Conservation (phyloP, 2,888 invertebrate species). For the Orthosia gracilis region DNA sequence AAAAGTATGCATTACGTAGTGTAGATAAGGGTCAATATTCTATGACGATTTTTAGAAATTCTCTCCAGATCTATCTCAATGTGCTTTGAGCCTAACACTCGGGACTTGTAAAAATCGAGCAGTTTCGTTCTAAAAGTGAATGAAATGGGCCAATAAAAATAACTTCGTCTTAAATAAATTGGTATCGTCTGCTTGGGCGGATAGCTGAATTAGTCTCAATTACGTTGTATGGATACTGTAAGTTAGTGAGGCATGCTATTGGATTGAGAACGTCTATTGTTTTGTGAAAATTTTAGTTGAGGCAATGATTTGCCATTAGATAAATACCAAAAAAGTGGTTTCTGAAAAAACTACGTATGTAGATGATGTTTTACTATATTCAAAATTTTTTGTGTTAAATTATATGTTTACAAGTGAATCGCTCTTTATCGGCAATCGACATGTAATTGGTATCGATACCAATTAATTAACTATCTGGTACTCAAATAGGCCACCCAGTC, state of each 20-base stretch:
- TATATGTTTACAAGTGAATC: slow-evolving; percentile 20
- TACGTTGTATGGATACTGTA: slow-evolving; percentile 59
- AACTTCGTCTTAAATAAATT: slow-evolving; percentile 76
- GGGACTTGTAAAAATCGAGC: slow-evolving; percentile 67
- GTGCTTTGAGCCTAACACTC: not conserved
- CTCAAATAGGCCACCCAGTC: slow-evolving; percentile 45
- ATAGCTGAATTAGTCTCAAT: slow-evolving; percentile 73
- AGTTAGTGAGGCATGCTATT: slow-evolving; percentile 42
- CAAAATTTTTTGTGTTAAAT: slow-evolving; percentile 17
- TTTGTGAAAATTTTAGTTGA: not conserved
- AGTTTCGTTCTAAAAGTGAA: slow-evolving; percentile 71
- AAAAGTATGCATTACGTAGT: no score
- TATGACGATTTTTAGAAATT: no score
- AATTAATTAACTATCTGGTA: slow-evolving; percentile 42
- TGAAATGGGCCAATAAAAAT: slow-evolving; percentile 78
- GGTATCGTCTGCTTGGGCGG: slow-evolving; percentile 66
- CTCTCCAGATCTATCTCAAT: no score
- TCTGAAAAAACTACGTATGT: not conserved
- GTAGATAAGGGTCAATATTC: no score
- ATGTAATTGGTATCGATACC: slow-evolving; percentile 28
- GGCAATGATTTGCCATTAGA: no score
- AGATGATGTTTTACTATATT: not conserved
- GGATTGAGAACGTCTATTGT: slow-evolving; percentile 51
- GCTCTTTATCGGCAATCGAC: slow-evolving; percentile 21
- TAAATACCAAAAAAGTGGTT: no score